These are phyloP conservation scores for Corythornis leucogaster DNA, from an alignment of 2,797 vertebrate species.

Conservation along the genomic window DNA sequence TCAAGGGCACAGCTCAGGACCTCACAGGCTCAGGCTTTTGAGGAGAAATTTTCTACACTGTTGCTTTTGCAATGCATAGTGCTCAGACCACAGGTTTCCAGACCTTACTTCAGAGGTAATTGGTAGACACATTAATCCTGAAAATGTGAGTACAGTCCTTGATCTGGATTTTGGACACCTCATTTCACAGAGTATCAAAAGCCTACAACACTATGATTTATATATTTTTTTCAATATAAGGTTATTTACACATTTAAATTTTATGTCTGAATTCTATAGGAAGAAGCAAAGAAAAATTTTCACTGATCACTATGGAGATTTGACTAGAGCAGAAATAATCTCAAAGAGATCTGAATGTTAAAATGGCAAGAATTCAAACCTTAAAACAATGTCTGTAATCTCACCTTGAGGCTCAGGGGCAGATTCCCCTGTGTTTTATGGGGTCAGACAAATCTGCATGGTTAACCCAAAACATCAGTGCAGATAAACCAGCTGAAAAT, in stretches of 20 bases:
- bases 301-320: neutral
- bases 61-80: neutral
- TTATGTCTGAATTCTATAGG: neutral
- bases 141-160: neutral
- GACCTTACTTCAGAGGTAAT: neutral
- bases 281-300: neutral
- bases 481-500: neutral
- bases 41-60: neutral
- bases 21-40: neutral
- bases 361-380: neutral
- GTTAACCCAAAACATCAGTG: neutral
- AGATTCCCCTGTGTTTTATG: neutral
- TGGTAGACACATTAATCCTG: neutral
- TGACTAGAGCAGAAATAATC: neutral
- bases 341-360: neutral
- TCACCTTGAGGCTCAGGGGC: neutral
- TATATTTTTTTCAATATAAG: neutral
- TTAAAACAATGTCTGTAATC: neutral
- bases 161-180: neutral
- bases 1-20: neutral
- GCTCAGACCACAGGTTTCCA: neutral
- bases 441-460: neutral
- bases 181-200: neutral
- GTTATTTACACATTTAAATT: neutral
- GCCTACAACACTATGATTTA: neutral